A percentile compares a stretch with the other conserved stretches of the same genome.
Conservation (phyloP, 2,888 invertebrate species). For the Trachelus iudaicus region DNA sequence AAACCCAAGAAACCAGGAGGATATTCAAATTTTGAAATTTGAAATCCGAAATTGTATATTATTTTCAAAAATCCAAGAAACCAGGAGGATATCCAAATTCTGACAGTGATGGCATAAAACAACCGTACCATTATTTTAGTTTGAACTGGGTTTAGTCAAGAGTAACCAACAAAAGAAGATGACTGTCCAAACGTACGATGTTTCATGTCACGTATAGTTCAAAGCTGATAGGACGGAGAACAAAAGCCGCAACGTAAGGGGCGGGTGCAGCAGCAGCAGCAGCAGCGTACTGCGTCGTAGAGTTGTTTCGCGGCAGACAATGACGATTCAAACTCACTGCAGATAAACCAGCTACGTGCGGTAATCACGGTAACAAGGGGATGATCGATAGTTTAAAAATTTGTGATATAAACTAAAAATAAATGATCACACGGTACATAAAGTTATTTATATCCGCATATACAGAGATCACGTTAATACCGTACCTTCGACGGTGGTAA, state of each 20-base stretch:
- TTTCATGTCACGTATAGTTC: neutral
- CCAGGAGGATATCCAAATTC: neutral
- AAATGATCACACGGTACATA: neutral
- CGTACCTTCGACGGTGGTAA: constrained; percentile 51
- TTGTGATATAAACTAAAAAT: neutral
- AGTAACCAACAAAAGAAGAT: neutral
- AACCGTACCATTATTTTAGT: neutral
- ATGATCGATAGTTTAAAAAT: neutral
- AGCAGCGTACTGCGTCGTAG: neutral
- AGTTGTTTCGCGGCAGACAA: neutral
- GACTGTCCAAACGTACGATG: neutral
- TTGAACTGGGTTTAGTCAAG: neutral
- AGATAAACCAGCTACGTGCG: neutral
- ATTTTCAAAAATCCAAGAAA: neutral
- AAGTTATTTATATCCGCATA: neutral
- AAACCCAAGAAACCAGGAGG: neutral
- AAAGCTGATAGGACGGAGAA: neutral
- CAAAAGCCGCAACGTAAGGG: neutral
- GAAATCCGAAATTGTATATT: too few relatives aligned
- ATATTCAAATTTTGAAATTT: neutral
- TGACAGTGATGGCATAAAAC: neutral
- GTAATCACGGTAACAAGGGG: neutral
- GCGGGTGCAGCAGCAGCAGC: neutral
- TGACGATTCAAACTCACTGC: neutral
- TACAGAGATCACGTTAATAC: neutral